Base-by-base conservation (phyloP, 1,140 invertebrate species). In the Sminthurides bifidus region DNA sequence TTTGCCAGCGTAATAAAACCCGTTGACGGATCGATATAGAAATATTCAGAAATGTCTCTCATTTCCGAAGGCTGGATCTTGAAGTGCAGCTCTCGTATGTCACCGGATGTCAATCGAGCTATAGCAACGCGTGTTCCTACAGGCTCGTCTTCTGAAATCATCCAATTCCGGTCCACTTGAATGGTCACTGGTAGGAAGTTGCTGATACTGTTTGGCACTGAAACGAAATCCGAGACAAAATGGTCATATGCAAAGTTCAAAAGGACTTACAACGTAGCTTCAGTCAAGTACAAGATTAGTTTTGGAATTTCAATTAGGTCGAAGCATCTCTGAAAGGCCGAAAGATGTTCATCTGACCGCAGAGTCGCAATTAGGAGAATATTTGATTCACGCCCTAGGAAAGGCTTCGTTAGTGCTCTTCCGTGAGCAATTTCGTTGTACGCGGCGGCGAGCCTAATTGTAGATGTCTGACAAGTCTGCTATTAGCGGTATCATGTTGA, bases 1-100 rank as follows among this genome's bases (percentile, higher is more conserved):
- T 85, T 77, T 52, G 84, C 82, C 10, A 85, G 71, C 63, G 76
- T 80, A 37, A 87, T 77, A 4, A 77, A 76, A 14, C 84, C 84
- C 10, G 78, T 82, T 3, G 73, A 70, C 31, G 76, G 75, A 68
- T 87, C 76, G 46, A 87, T 85, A 10, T 70, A 70, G 64, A 87
- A 87, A 43, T 44, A 59, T 3, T 33, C 24, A 4, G 61, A 55
- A 15, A 52, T 21, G 19, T 60, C 58, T 5, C 37, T 23, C 24
- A 37, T 31, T 19, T 12, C 38, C 1, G 38, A 44, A 10, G 51
- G 33, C 23, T 54, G 53, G n/a, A 59, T 26, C 10, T 8, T 50
- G 31, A 59, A 59, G 17, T 50, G 14, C 21, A 53, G 23, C 19
- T 40, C 21, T 10, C 37, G 29, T 27, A 5, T 4, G 5, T 46